A percentile compares a stretch with the other conserved stretches of the same genome.
These are phyloP conservation scores for Latrodectus geometricus DNA, from an alignment of 1,140 invertebrate species.

Conservation along the genomic window DNA sequence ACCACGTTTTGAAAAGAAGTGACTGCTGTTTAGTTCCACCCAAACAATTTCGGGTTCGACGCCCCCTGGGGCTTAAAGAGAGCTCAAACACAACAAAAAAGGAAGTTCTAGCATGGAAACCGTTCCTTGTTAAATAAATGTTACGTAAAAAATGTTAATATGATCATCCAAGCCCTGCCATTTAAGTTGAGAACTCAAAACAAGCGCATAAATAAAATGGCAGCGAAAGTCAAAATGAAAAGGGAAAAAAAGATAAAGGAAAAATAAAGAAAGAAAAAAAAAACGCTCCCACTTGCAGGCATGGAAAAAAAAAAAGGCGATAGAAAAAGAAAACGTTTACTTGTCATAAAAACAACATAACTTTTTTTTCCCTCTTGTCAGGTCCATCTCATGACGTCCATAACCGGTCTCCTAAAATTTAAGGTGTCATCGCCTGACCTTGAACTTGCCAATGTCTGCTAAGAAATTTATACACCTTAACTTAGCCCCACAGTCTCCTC, in stretches of 20 bases:
- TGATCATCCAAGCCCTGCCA: not conserved
- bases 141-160: not conserved
- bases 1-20: too few relatives aligned
- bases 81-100: slow-evolving; percentile 9
- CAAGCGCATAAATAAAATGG: not conserved
- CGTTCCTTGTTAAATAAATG: not conserved
- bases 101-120: not conserved
- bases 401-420: slow-evolving; percentile 54
- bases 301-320: not conserved
- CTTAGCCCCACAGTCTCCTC: not conserved
- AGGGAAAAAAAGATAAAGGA: not conserved
- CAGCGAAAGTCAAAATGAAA: slow-evolving; percentile 1
- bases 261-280: slow-evolving; percentile 17
- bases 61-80: slow-evolving; percentile 14
- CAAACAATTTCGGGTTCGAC: slow-evolving; percentile 41
- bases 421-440: slow-evolving; percentile 49
- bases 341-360: slow-evolving; percentile 37
- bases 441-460: slow-evolving; percentile 23
- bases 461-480: slow-evolving; percentile 30
- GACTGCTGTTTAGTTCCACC: not conserved
- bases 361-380: not conserved
- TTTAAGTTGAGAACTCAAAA: slow-evolving; percentile 7
- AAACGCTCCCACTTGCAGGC: not conserved
- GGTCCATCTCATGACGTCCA: not conserved
- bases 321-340: slow-evolving; percentile 24